Percentiles rank a stretch among this genome's conserved stretches.
Evolutionary conservation across 2,888 invertebrate genomes (phyloP).

Genomic region (Helicoverpa assulta): DNA sequence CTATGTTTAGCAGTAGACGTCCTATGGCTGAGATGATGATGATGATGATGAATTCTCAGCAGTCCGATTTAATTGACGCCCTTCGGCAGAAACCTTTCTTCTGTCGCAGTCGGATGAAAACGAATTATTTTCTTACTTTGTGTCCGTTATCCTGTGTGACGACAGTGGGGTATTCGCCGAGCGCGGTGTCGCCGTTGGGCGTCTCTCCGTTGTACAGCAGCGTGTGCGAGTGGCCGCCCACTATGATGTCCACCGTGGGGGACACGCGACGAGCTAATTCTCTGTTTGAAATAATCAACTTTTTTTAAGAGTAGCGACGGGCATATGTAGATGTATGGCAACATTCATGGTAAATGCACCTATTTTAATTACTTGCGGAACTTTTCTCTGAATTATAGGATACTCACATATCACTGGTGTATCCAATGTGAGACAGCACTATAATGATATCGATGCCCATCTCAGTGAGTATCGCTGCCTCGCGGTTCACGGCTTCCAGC

Average conservation of each 20-base stretch:
- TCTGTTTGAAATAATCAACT: slow-evolving; percentile 60
- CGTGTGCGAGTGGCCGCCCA: slow-evolving; percentile 96
- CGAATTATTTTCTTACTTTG: slow-evolving; percentile 71
- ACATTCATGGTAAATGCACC: too few species aligned
- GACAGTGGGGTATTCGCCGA: slow-evolving; percentile 93
- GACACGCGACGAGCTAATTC: slow-evolving; percentile 92
- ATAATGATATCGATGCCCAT: slow-evolving; percentile 94
- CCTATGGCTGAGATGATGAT: too few species aligned
- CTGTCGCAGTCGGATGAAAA: slow-evolving; percentile 89
- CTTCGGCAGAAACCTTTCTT: too few species aligned
- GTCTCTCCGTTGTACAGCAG: slow-evolving; percentile 92
- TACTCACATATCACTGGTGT: slow-evolving; percentile 78
- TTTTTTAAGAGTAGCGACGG: background rate
- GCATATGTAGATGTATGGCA: too few species aligned
- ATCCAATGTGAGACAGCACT: slow-evolving; percentile 95
- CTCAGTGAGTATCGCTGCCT: slow-evolving; percentile 91
- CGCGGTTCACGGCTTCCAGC: slow-evolving; percentile 91
- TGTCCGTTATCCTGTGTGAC: slow-evolving; percentile 89
- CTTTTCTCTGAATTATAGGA: too few species aligned
- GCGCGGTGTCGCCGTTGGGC: slow-evolving; percentile 90
- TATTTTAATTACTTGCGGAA: too few species aligned
- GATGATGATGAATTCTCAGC: too few species aligned
- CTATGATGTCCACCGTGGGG: slow-evolving; percentile 93
- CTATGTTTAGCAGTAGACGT: too few species aligned
- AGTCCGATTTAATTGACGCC: too few species aligned